phyloP scores from a whole-genome alignment of 2,888 invertebrate genomes.

The Volucella bombylans region DNA sequence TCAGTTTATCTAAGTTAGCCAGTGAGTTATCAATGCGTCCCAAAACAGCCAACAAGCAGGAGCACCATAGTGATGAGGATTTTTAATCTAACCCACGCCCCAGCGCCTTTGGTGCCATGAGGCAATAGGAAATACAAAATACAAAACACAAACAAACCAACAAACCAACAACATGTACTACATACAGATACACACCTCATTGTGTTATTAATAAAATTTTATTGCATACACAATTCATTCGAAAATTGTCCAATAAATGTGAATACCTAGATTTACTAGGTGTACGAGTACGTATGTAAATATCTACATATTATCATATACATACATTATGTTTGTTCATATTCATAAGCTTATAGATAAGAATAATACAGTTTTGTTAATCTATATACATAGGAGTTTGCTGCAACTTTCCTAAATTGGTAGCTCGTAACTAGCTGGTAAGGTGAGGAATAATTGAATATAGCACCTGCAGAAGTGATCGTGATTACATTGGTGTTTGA shows the following conservation, averaged over 20 bases:
- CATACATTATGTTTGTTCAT: slow-evolving; percentile 4
- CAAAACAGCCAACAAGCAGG: slow-evolving; percentile 80
- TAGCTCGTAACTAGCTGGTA: slow-evolving; percentile 36
- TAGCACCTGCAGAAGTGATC: slow-evolving; percentile 68
- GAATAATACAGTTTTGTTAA: slow-evolving; percentile 67
- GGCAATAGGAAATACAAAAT: too few species aligned
- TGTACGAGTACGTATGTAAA: slow-evolving; percentile 34
- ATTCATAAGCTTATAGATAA: slow-evolving; percentile 50
- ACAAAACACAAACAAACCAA: neutral
- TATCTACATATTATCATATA: slow-evolving; percentile 31
- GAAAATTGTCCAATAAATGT: slow-evolving; percentile 46
- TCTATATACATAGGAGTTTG: slow-evolving; percentile 60
- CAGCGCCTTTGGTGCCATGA: too few species aligned
- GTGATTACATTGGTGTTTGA: slow-evolving; percentile 52
- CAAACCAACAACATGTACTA: neutral
- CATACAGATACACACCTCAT: neutral
- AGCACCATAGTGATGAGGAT: slow-evolving; percentile 81
- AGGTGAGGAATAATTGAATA: slow-evolving; percentile 55
- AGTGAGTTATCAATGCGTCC: slow-evolving; percentile 79
- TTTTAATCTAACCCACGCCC: slow-evolving; percentile 75
- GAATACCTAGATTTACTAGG: slow-evolving; percentile 28
- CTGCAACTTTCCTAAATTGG: neutral
- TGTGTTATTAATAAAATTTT: slow-evolving; percentile 58
- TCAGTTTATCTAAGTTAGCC: slow-evolving; percentile 81
- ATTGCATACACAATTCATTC: slow-evolving; percentile 51